Evolutionary conservation across 1,140 invertebrate species (phyloP).

Genomic region (Megalopta genalis): DNA sequence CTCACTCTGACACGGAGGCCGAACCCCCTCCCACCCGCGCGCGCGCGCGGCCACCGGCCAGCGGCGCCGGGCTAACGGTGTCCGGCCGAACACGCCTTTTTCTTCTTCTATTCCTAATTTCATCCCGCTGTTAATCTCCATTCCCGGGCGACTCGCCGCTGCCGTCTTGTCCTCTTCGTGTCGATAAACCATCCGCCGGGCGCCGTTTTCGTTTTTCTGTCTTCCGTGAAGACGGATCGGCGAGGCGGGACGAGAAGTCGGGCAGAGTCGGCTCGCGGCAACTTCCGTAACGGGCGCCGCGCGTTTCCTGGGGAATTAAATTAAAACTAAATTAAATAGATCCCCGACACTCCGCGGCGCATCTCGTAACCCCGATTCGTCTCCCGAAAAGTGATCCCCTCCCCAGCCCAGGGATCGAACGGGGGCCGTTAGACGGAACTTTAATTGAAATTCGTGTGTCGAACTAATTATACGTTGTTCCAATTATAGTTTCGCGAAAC

Average conservation of each 20-base stretch:
- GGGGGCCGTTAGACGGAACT: slow-evolving; percentile 15
- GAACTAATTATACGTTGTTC: slow-evolving; percentile 40
- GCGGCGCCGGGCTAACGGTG: too few relatives aligned
- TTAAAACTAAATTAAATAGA: slow-evolving; percentile 53
- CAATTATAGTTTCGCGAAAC: not conserved
- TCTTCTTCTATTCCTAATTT: slow-evolving; percentile 55
- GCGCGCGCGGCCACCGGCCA: not conserved
- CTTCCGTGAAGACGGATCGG: too few relatives aligned
- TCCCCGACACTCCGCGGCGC: not conserved
- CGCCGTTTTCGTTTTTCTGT: not conserved
- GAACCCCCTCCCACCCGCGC: not conserved
- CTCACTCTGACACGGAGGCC: too few relatives aligned
- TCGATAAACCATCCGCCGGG: slow-evolving; percentile 16
- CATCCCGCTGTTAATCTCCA: slow-evolving; percentile 11
- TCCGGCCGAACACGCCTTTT: not conserved
- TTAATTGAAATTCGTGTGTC: slow-evolving; percentile 56
- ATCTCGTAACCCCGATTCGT: not conserved
- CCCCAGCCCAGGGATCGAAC: not conserved
- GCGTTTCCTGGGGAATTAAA: slow-evolving; percentile 35
- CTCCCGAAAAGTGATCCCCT: slow-evolving; percentile 29
- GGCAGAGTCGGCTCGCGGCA: too few relatives aligned
- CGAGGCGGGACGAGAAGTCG: slow-evolving; percentile 24
- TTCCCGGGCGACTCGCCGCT: not conserved
- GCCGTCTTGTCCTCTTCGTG: not conserved
- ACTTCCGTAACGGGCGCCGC: not conserved